Evolutionary conservation across 2,888 invertebrate species (phyloP).

Genomic region (Melinaea marsaeus): DNA sequence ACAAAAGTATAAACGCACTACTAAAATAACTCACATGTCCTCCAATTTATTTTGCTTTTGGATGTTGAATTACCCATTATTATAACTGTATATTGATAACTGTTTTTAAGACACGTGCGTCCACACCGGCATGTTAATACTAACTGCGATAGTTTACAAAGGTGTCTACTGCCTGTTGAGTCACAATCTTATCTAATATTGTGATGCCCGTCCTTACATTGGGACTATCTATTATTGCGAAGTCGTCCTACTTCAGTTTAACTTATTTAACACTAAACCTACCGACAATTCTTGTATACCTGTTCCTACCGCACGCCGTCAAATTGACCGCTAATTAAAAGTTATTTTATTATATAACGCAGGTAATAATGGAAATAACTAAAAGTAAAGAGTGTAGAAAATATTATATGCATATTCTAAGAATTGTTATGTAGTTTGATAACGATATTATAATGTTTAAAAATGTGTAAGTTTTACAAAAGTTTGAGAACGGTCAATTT

Average conservation of each 20-base stretch:
- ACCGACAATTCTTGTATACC: no score
- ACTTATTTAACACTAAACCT: no score
- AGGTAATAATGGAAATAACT: no score
- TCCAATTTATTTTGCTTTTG: slow-evolving; percentile 54
- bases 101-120: slow-evolving; percentile 47
- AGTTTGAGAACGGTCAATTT: no score
- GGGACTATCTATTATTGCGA: slow-evolving; percentile 1
- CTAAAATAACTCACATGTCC: slow-evolving; percentile 63
- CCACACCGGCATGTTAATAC: slow-evolving; percentile 56
- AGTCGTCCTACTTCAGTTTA: slow-evolving; percentile 3
- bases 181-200: slow-evolving; percentile 67
- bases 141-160: slow-evolving; percentile 48
- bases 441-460: no score
- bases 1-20: slow-evolving; percentile 26
- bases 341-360: no score
- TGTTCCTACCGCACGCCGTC: no score
- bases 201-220: slow-evolving; percentile 34
- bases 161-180: slow-evolving; percentile 37
- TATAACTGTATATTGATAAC: slow-evolving; percentile 56
- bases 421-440: no score
- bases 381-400: no score
- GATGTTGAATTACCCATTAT: slow-evolving; percentile 62
- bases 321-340: no score
- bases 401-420: no score
- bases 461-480: no score